A percentile compares a stretch with the other conserved stretches of the same genome.
Conservation (phyloP, 2,797 vertebrate genomes). For the Cheirogaleus major region DNA sequence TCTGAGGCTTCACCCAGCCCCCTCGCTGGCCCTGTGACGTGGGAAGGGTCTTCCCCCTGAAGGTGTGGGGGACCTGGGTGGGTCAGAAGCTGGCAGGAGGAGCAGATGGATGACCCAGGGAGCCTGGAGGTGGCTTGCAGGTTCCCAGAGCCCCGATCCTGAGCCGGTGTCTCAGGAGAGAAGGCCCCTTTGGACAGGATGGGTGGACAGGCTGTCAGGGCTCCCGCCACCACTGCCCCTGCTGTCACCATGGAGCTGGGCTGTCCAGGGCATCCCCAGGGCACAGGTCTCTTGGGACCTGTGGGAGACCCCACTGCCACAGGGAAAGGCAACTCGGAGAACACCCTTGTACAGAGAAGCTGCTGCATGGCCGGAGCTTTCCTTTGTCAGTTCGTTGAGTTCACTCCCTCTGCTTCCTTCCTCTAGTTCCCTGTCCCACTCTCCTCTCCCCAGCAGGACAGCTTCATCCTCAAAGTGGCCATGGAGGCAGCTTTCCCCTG, state of each 20-base stretch:
- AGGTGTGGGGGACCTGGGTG: neutral
- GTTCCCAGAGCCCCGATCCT: neutral
- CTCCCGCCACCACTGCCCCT: neutral
- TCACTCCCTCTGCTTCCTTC: neutral
- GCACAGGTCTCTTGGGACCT: neutral
- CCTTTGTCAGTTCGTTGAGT: neutral
- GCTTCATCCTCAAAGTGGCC: neutral
- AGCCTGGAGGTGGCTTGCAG: neutral
- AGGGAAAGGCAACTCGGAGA: neutral
- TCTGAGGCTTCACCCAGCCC: neutral
- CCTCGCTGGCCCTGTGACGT: neutral
- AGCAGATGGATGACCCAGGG: too few relatives aligned
- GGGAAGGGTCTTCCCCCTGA: neutral
- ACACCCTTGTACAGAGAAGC: neutral
- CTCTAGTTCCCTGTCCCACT: neutral
- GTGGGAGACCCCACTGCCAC: too few relatives aligned
- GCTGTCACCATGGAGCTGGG: neutral
- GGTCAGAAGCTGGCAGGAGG: neutral
- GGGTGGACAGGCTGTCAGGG: neutral
- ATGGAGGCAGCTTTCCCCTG: neutral
- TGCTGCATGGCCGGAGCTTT: neutral
- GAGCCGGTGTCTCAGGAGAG: neutral
- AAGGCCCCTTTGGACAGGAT: neutral
- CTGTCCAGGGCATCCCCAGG: neutral
- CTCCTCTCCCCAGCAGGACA: neutral